Conservation (phyloP, 2,113 vertebrate species). For the Rissa tridactyla region DNA sequence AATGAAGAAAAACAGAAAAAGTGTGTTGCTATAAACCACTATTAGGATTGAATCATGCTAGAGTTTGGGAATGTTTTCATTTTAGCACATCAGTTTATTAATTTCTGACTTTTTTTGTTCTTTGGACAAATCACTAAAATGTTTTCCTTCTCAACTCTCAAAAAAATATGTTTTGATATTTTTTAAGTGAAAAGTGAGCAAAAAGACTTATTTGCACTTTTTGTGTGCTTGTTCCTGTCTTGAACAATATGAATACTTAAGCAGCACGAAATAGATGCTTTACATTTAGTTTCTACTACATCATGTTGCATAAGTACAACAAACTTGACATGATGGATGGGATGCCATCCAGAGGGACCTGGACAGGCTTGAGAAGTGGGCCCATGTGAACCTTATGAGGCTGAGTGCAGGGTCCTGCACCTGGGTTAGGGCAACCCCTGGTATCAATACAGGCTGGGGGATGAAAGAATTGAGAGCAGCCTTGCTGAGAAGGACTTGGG, state of each 20-base stretch:
- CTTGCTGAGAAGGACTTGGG: neutral
- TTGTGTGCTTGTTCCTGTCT: neutral
- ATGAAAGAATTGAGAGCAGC: neutral
- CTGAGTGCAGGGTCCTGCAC: neutral
- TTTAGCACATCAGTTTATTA: neutral
- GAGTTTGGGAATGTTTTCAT: neutral
- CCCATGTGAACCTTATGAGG: neutral
- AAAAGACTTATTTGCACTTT: neutral
- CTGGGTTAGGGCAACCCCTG: neutral
- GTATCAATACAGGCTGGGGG: neutral
- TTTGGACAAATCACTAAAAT: constrained; percentile 12
- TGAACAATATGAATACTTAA: neutral
- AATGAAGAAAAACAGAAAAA: neutral
- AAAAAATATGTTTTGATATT: neutral
- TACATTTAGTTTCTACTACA: neutral
- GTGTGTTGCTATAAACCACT: neutral
- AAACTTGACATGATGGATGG: neutral
- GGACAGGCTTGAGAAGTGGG: neutral
- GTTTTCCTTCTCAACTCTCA: neutral
- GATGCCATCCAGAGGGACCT: neutral
- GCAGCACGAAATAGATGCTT: neutral
- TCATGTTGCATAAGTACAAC: neutral
- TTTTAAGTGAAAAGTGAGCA: neutral
- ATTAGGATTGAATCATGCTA: neutral
- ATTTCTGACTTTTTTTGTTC: neutral